A percentile compares a stretch with the other conserved stretches of the same genome.
These are phyloP conservation scores for Leptopterna dolabrata DNA, from an alignment of 2,888 invertebrate species.

Conservation along the genomic window DNA sequence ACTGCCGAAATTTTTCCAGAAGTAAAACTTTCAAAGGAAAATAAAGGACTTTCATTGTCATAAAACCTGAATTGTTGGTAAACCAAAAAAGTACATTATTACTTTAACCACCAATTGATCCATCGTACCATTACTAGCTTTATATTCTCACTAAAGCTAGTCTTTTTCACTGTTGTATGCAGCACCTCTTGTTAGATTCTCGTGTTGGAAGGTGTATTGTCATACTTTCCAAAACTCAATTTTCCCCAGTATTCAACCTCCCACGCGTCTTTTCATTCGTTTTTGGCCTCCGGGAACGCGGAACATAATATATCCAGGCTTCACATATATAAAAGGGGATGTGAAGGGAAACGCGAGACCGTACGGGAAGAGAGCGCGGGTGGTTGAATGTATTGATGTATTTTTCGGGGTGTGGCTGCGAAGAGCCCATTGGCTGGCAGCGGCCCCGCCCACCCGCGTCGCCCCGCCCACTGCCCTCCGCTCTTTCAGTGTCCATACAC, in stretches of 20 bases:
- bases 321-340: neutral
- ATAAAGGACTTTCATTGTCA: no score
- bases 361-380: conserved; percentile 38
- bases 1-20: no score
- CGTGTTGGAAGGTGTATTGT: no score
- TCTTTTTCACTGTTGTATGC: no score
- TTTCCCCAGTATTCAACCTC: neutral
- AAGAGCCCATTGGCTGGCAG: conserved; percentile 36
- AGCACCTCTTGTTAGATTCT: no score
- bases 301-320: neutral
- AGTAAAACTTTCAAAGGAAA: no score
- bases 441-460: conserved; percentile 31
- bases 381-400: conserved; percentile 61
- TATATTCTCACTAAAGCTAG: no score
- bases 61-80: no score
- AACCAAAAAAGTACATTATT: no score
- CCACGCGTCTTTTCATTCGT: neutral
- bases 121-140: no score
- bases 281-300: neutral
- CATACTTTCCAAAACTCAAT: no score
- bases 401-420: conserved; percentile 59
- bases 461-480: conserved; percentile 52
- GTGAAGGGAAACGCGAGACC: neutral
- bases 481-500: conserved; percentile 26
- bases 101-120: no score